These are phyloP conservation scores for Cheilosia grossa DNA, from an alignment of 2,888 invertebrate genomes.

Conservation along the genomic window DNA sequence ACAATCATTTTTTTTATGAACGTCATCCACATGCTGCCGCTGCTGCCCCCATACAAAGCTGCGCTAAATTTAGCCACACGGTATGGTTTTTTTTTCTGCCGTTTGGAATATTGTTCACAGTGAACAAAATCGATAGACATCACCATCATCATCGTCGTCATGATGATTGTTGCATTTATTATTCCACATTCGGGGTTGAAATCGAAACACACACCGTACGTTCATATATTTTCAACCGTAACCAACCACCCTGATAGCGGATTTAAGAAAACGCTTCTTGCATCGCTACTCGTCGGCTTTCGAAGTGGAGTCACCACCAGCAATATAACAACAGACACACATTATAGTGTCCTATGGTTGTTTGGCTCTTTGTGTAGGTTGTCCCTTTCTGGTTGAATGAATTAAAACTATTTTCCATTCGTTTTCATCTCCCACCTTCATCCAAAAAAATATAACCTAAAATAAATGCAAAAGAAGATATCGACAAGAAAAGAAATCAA, in stretches of 20 bases:
- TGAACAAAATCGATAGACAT: slow-evolving; percentile 72
- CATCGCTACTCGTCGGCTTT: slow-evolving; percentile 31
- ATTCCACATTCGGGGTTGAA: slow-evolving; percentile 73
- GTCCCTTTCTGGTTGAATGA: slow-evolving; percentile 71
- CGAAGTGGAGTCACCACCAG: background rate
- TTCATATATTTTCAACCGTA: slow-evolving; percentile 19
- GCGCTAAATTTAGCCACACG: slow-evolving; percentile 65
- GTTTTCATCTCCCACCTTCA: slow-evolving; percentile 59
- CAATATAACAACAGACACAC: slow-evolving; percentile 45
- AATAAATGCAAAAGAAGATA: slow-evolving; percentile 16
- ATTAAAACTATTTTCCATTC: slow-evolving; percentile 71
- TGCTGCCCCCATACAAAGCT: slow-evolving; percentile 62
- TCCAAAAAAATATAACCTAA: background rate
- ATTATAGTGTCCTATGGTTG: slow-evolving; percentile 60
- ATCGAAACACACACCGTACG: slow-evolving; percentile 42
- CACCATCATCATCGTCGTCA: slow-evolving; percentile 57
- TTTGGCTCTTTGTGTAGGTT: slow-evolving; percentile 45
- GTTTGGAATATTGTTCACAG: slow-evolving; percentile 24
- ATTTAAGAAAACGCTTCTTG: slow-evolving; percentile 59
- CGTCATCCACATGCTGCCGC: slow-evolving; percentile 9
- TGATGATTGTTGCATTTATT: slow-evolving; percentile 74
- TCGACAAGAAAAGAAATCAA: slow-evolving; percentile 49
- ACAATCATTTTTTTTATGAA: slow-evolving; percentile 26
- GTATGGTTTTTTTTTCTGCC: slow-evolving; percentile 34
- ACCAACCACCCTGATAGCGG: slow-evolving; percentile 47